Evolutionary conservation across 2,797 vertebrate genomes (phyloP).

Genomic region (Diceros bicornis): DNA sequence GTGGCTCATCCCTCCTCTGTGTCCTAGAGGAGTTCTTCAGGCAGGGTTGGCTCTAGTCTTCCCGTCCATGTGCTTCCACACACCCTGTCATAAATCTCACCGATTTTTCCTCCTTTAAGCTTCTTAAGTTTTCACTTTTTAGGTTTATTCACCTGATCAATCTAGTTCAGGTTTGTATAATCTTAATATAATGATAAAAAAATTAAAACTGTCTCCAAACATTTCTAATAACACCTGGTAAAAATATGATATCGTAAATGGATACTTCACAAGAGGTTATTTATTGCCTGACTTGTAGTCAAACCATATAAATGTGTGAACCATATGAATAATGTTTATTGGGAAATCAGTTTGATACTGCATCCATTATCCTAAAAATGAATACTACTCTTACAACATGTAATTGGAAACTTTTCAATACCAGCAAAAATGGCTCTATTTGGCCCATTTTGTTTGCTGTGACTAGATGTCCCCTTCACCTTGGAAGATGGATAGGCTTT

Average conservation of each 20-base stretch:
- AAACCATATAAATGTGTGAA: background rate
- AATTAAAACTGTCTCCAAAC: background rate
- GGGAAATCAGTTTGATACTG: background rate
- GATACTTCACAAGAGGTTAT: background rate
- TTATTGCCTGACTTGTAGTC: background rate
- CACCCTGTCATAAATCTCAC: background rate
- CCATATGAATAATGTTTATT: background rate
- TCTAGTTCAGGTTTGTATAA: background rate
- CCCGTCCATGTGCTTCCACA: background rate
- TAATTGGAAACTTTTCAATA: background rate
- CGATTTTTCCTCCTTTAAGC: background rate
- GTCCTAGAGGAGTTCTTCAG: background rate
- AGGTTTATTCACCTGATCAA: background rate
- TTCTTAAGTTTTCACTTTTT: background rate
- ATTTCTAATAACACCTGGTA: background rate
- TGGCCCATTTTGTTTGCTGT: background rate
- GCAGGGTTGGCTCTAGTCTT: background rate
- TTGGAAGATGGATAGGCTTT: background rate
- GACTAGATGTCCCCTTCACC: background rate
- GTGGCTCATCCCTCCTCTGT: too few species aligned
- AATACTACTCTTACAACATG: background rate
- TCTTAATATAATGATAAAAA: background rate
- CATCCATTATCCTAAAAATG: background rate
- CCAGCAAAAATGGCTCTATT: background rate
- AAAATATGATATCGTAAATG: background rate